These are phyloP conservation scores for Antennarius striatus DNA, from an alignment of 2,113 vertebrate species.

Conservation along the genomic window DNA sequence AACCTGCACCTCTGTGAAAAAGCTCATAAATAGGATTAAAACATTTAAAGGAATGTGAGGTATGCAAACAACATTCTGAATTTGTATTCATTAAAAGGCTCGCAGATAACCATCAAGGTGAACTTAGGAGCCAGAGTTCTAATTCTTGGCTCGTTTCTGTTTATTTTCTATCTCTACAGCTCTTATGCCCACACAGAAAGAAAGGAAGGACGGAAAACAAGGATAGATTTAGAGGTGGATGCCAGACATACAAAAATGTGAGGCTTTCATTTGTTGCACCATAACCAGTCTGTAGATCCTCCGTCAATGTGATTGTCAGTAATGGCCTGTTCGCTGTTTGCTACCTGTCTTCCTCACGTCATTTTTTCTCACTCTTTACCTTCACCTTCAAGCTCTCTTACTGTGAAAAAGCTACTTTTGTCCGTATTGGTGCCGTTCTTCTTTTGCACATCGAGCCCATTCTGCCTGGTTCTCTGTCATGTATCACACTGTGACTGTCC, in stretches of 20 bases:
- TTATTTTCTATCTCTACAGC: neutral
- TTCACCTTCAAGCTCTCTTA: slow-evolving; percentile 21
- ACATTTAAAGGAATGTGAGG: slow-evolving; percentile 10
- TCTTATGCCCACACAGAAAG: neutral
- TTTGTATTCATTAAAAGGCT: neutral
- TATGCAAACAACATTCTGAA: slow-evolving; percentile 14
- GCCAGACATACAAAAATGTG: slow-evolving; percentile 25
- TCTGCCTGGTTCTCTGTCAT: slow-evolving; percentile 14
- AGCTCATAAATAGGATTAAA: neutral
- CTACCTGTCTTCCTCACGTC: slow-evolving; percentile 39
- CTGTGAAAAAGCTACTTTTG: neutral
- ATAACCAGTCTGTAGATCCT: slow-evolving; percentile 52
- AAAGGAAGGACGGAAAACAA: neutral
- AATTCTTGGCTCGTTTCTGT: slow-evolving; percentile 2
- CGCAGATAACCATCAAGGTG: neutral
- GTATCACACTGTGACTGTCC: slow-evolving; percentile 17
- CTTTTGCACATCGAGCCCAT: slow-evolving; percentile 12
- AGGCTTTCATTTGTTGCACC: slow-evolving; percentile 49
- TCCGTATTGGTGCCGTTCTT: slow-evolving; percentile 6
- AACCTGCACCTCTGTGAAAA: neutral
- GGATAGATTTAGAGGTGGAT: slow-evolving; percentile 1
- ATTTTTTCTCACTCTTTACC: slow-evolving; percentile 23
- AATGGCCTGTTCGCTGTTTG: slow-evolving; percentile 55
- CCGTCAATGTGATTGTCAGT: slow-evolving; percentile 63
- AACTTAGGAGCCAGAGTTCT: neutral